Percentiles rank a stretch among this genome's conserved stretches.
phyloP scores from a whole-genome alignment of 2,113 vertebrate species.

The Gnathonemus longibarbis region DNA sequence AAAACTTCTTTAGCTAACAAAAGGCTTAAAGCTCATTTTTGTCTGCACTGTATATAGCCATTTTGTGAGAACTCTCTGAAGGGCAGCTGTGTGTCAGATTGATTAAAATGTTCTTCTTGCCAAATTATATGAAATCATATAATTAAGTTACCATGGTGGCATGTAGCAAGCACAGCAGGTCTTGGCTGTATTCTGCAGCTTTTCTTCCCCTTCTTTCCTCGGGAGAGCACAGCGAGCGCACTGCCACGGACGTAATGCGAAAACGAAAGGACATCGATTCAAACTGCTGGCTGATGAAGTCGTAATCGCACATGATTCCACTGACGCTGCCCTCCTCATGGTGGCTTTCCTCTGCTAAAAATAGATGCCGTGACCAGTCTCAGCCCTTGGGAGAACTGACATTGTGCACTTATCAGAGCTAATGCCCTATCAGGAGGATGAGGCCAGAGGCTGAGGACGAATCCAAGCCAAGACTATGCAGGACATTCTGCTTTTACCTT shows the following conservation, averaged over 20 bases:
- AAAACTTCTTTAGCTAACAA: neutral
- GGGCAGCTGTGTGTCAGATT: neutral
- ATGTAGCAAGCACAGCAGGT: neutral
- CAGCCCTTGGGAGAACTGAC: neutral
- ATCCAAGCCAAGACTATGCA: neutral
- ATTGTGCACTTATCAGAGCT: neutral
- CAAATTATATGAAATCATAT: neutral
- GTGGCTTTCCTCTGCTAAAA: constrained; percentile 2
- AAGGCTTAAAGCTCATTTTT: neutral
- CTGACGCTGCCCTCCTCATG: neutral
- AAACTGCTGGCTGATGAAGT: neutral
- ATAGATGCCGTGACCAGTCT: neutral
- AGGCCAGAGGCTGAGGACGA: neutral
- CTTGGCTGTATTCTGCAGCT: neutral
- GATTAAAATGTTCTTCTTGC: neutral
- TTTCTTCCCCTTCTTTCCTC: neutral
- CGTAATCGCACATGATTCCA: constrained; percentile 4
- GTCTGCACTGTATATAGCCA: neutral
- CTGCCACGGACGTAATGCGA: neutral
- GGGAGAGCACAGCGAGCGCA: neutral
- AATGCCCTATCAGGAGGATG: neutral
- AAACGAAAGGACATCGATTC: neutral
- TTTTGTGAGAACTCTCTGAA: neutral
- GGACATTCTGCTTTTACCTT: neutral
- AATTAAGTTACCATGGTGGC: neutral